Conservation (phyloP, 1,140 invertebrate species). For the Temnothorax curvispinosus region DNA sequence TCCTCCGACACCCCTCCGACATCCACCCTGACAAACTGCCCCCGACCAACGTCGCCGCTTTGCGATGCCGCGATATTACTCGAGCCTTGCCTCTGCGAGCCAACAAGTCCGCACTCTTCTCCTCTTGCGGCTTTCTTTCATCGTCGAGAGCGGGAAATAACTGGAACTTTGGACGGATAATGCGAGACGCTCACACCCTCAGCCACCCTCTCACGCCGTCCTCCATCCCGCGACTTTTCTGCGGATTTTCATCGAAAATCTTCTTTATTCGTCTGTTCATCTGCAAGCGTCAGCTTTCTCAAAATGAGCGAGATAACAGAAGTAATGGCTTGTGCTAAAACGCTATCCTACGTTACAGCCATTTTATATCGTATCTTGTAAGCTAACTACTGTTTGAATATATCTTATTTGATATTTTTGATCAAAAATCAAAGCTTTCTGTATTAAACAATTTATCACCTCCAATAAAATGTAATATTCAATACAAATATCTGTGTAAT, state of each 20-base stretch:
- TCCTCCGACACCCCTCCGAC: not conserved
- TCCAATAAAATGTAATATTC: not conserved
- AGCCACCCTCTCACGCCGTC: not conserved
- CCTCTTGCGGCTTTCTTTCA: conserved; percentile 19
- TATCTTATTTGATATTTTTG: not conserved
- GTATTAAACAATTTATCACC: not conserved
- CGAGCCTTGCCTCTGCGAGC: conserved; percentile 12
- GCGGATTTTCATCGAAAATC: conserved; percentile 1
- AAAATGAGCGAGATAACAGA: conserved; percentile 23
- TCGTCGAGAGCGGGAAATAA: conserved; percentile 37
- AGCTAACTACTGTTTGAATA: not conserved
- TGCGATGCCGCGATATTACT: conserved; percentile 41
- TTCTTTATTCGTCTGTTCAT: conserved; percentile 8
- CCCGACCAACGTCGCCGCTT: not conserved
- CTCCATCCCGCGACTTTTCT: not conserved
- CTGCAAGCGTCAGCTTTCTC: conserved; percentile 9
- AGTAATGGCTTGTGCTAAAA: conserved; percentile 18
- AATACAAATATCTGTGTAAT: not conserved
- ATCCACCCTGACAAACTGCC: not conserved
- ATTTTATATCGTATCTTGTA: not conserved
- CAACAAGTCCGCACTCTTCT: not conserved
- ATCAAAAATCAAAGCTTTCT: not conserved
- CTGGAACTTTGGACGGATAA: conserved; percentile 50
- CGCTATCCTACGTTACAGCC: not conserved
- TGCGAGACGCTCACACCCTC: not conserved